Conservation (phyloP, 2,888 invertebrate species). For the Nomada hirtipes region DNA sequence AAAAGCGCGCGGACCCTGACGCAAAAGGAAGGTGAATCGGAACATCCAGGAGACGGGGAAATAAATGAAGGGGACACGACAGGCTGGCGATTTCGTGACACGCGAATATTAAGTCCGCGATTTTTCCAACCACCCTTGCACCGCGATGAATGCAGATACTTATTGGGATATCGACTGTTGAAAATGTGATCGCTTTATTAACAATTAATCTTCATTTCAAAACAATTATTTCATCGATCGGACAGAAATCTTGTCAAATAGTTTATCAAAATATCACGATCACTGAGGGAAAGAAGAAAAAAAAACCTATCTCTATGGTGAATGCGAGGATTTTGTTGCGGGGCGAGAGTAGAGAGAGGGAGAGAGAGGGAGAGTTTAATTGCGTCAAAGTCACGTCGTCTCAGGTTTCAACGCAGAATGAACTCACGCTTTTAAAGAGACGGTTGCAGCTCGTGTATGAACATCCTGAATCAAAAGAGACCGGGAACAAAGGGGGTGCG, state of each 20-base stretch:
- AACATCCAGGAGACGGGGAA: slow-evolving; percentile 56
- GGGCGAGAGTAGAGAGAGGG: neutral
- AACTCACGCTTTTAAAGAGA: slow-evolving; percentile 63
- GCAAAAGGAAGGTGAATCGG: slow-evolving; percentile 65
- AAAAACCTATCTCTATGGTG: neutral
- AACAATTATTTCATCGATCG: neutral
- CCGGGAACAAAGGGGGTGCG: slow-evolving; percentile 61
- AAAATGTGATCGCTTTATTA: neutral
- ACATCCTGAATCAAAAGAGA: slow-evolving; percentile 66
- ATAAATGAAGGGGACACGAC: slow-evolving; percentile 61
- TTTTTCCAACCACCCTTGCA: neutral
- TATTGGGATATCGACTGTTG: neutral
- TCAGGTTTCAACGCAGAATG: slow-evolving; percentile 33
- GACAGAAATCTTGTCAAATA: neutral
- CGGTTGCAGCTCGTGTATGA: slow-evolving; percentile 64
- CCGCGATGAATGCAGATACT: neutral
- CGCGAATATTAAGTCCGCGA: slow-evolving; percentile 30
- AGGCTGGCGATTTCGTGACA: slow-evolving; percentile 31
- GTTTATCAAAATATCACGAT: neutral
- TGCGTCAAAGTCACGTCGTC: slow-evolving; percentile 46
- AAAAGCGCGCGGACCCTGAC: slow-evolving; percentile 45
- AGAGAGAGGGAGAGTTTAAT: slow-evolving; percentile 30
- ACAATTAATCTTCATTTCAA: too few relatives aligned
- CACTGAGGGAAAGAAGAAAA: neutral
- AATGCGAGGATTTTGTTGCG: neutral